phyloP scores from a whole-genome alignment of 2,888 invertebrate genomes.

The Tipula unca region DNA sequence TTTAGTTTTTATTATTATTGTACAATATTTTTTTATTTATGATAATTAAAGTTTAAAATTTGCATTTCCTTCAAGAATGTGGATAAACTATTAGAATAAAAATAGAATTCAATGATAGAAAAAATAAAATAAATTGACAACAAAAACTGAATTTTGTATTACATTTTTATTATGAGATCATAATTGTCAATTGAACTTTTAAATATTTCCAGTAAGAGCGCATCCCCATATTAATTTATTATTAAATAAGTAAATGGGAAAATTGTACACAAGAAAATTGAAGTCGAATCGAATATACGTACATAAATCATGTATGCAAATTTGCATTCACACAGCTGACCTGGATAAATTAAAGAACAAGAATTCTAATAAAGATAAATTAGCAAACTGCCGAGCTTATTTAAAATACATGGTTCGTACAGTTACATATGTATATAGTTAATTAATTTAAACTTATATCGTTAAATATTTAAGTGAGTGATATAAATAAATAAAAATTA shows the following conservation, averaged over 20 bases:
- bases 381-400: neutral
- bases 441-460: neutral
- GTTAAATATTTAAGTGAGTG: neutral
- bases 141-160: neutral
- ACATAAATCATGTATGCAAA: constrained; percentile 2
- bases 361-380: neutral
- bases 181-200: neutral
- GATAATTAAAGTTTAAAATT: neutral
- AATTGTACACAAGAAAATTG: neutral
- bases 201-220: neutral
- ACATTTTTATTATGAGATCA: neutral
- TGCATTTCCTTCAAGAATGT: neutral
- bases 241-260: neutral
- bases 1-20: neutral
- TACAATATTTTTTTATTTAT: neutral
- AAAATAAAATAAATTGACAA: neutral
- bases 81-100: neutral
- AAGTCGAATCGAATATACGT: neutral
- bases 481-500: too few species aligned
- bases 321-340: neutral
- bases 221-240: neutral
- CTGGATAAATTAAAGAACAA: neutral
- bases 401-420: neutral
- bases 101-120: neutral
- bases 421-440: neutral